Evolutionary conservation across 2,797 vertebrate species (phyloP).

Genomic region (Galagoides demidoff): DNA sequence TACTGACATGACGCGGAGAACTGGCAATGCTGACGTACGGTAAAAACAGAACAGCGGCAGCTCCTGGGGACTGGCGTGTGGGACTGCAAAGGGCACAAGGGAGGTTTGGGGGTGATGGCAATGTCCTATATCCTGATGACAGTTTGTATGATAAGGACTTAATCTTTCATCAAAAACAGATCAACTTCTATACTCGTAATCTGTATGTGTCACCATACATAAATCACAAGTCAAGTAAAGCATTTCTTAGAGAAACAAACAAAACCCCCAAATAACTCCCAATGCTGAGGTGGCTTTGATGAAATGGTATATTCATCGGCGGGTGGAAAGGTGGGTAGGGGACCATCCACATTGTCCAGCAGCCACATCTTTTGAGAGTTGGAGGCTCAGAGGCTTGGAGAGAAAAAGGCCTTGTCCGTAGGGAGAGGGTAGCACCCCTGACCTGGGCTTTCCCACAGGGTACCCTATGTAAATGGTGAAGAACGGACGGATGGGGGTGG

Average conservation of each 20-base stretch:
- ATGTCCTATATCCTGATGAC: background rate
- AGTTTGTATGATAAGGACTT: background rate
- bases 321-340: background rate
- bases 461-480: background rate
- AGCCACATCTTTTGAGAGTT: background rate
- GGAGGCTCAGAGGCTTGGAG: background rate
- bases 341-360: rapidly evolving
- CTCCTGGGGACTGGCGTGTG: background rate
- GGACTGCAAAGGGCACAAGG: background rate
- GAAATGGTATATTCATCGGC: background rate
- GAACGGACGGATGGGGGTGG: background rate
- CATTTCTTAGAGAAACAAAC: background rate
- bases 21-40: background rate
- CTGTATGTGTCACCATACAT: background rate
- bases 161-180: background rate
- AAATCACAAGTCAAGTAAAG: background rate
- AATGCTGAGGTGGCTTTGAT: background rate
- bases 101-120: background rate
- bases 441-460: background rate
- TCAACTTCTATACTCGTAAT: background rate
- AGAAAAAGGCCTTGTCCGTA: background rate
- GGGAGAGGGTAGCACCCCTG: background rate
- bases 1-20: too few relatives aligned
- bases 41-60: background rate
- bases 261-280: background rate